Conservation (phyloP, 2,113 vertebrate species). For the Apteryx mantelli region DNA sequence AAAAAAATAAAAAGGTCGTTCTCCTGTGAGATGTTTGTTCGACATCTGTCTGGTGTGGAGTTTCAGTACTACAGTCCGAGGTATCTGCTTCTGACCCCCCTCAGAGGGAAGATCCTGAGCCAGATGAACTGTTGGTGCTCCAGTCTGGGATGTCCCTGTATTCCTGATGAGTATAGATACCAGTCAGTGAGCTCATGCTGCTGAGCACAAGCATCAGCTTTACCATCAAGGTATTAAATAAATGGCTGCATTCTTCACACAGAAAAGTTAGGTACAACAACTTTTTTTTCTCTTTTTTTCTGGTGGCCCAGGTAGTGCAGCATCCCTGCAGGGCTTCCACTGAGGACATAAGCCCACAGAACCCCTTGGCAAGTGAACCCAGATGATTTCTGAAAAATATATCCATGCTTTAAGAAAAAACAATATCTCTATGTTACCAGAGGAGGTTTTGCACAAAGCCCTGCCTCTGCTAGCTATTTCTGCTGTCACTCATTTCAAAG, state of each 20-base stretch:
- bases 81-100: background rate
- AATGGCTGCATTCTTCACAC: background rate
- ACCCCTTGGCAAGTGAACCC: background rate
- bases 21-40: background rate
- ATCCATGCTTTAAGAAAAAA: background rate
- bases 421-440: background rate
- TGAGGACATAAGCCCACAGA: background rate
- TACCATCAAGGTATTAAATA: background rate
- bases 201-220: background rate
- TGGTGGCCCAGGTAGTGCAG: background rate
- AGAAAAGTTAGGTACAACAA: background rate
- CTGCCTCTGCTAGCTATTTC: background rate
- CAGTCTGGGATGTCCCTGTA: background rate
- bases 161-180: background rate
- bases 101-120: background rate
- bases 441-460: background rate
- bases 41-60: rapidly evolving
- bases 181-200: background rate
- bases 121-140: background rate
- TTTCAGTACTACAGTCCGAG: background rate
- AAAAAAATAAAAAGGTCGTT: background rate
- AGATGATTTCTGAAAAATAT: background rate
- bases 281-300: background rate
- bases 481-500: too few species aligned
- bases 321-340: background rate